Percentiles rank a stretch among this genome's conserved stretches.
Conservation (phyloP, 1,140 invertebrate species). For the Drosophila malerkotliana region DNA sequence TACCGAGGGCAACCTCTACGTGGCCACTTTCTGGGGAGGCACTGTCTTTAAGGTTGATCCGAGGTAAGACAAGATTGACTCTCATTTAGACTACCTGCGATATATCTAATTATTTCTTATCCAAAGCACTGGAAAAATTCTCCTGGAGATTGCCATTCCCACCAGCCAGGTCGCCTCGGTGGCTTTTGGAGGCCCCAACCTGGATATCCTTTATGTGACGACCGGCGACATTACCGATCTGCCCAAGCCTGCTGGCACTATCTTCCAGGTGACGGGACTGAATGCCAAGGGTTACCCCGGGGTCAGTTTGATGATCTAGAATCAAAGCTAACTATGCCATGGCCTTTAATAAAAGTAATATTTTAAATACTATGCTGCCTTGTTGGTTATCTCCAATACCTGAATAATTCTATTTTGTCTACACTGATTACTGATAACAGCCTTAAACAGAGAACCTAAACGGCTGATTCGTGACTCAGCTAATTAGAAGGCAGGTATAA, state of each 20-base stretch:
- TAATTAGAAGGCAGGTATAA: no score
- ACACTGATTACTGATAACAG: background rate
- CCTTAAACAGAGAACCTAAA: no score
- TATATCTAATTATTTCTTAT: background rate
- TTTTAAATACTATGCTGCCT: no score
- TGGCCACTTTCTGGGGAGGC: slow-evolving; percentile 87
- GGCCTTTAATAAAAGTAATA: background rate
- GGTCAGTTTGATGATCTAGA: slow-evolving; percentile 58
- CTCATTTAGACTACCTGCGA: no score
- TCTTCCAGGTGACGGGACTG: slow-evolving; percentile 89
- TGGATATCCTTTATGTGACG: slow-evolving; percentile 91
- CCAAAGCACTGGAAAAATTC: slow-evolving; percentile 66
- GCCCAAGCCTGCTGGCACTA: slow-evolving; percentile 88
- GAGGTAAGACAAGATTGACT: slow-evolving; percentile 36
- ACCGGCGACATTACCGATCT: slow-evolving; percentile 86
- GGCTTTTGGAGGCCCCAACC: slow-evolving; percentile 90
- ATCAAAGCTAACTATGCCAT: background rate
- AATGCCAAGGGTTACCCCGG: slow-evolving; percentile 86
- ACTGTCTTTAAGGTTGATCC: slow-evolving; percentile 81
- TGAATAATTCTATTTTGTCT: background rate
- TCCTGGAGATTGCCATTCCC: slow-evolving; percentile 84
- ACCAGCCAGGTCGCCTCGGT: slow-evolving; percentile 90
- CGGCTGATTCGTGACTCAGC: no score
- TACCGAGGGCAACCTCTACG: slow-evolving; percentile 89
- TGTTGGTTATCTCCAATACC: background rate